Conservation (phyloP, 2,888 invertebrate genomes). For the Clusia tigrina region DNA sequence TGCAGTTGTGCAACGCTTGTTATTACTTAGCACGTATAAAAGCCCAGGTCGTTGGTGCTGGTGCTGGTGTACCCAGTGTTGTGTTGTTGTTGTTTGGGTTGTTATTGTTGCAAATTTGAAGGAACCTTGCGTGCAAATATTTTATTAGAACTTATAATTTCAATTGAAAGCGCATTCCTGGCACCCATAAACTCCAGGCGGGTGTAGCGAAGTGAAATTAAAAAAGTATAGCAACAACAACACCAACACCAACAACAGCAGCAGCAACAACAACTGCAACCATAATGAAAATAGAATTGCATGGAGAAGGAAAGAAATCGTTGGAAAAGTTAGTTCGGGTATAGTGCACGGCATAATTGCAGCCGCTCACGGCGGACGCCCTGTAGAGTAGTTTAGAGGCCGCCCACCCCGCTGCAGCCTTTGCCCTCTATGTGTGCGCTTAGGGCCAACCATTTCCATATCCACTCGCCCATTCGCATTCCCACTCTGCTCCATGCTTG, state of each 20-base stretch:
- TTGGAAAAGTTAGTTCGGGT: not conserved
- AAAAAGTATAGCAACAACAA: constrained; percentile 16
- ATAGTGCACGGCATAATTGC: not conserved
- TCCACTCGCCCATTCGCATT: not conserved
- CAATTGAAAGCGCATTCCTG: constrained; percentile 48
- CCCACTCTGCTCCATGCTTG: not conserved
- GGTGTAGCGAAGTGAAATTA: constrained; percentile 19
- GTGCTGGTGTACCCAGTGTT: not conserved
- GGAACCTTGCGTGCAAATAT: constrained; percentile 53
- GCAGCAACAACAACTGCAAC: constrained; percentile 12
- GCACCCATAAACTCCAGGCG: constrained; percentile 43
- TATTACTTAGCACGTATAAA: constrained; percentile 3
- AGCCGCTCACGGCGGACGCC: not conserved
- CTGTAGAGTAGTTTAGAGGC: not conserved
- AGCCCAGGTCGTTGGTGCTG: not conserved
- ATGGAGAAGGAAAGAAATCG: not conserved
- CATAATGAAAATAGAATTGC: not conserved
- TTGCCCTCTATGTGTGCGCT: not conserved
- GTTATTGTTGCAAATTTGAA: constrained; percentile 29
- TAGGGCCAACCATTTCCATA: too few relatives aligned
- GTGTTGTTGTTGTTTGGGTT: constrained; percentile 23
- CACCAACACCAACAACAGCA: constrained; percentile 11
- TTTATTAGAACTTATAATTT: constrained; percentile 55
- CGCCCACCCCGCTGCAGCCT: not conserved
- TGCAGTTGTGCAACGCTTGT: constrained; percentile 12